Evolutionary conservation across 1,140 invertebrate species (phyloP).

Genomic region (Pentalonia nigronervosa): DNA sequence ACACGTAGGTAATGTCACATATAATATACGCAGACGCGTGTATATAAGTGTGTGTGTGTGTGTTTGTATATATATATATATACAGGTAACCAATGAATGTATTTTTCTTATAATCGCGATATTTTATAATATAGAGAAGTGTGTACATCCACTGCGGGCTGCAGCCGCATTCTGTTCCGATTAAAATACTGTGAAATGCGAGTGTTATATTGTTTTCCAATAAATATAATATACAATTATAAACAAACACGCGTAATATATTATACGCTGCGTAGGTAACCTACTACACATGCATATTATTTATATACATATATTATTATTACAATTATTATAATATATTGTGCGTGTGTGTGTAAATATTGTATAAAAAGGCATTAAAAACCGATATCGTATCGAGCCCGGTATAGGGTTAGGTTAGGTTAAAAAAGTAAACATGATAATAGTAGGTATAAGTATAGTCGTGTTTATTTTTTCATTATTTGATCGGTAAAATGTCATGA

Average conservation of each 20-base stretch:
- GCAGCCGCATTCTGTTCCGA: constrained; percentile 28
- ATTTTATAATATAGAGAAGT: constrained; percentile 32
- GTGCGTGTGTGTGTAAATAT: background rate
- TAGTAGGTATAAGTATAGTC: too few species aligned
- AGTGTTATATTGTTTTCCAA: constrained; percentile 49
- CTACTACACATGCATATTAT: background rate
- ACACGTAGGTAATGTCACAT: constrained; percentile 38
- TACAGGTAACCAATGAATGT: constrained; percentile 43
- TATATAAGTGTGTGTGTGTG: background rate
- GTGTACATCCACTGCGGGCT: background rate
- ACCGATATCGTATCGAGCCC: background rate
- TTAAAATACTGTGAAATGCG: constrained; percentile 15
- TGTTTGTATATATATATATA: background rate
- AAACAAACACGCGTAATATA: constrained; percentile 10
- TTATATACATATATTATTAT: background rate
- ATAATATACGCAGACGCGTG: background rate
- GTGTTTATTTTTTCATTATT: background rate
- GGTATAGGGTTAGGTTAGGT: too few species aligned
- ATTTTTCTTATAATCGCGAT: constrained; percentile 48
- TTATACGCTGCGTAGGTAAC: background rate
- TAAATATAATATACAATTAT: constrained; percentile 30
- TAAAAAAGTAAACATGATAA: too few species aligned
- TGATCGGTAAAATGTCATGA: background rate
- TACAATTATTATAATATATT: background rate
- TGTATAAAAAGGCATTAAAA: background rate